Conservation (phyloP, 2,113 vertebrate genomes). For the Taurulus bubalis region DNA sequence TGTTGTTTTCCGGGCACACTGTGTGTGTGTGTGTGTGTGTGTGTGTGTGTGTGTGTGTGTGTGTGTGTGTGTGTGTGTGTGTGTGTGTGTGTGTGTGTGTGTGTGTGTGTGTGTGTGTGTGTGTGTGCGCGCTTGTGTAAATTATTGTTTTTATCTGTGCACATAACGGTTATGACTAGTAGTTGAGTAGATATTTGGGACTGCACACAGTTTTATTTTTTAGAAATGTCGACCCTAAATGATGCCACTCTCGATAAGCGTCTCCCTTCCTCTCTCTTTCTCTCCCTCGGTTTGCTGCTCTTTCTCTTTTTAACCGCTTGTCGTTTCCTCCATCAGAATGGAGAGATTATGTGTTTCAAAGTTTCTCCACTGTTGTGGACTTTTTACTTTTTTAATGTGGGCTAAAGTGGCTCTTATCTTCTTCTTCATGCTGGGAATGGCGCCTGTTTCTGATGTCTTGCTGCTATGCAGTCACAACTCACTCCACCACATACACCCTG, state of each 20-base stretch:
- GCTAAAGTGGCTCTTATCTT: conserved; percentile 41
- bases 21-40: conserved; percentile 32
- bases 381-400: conserved; percentile 22
- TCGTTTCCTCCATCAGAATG: conserved; percentile 14
- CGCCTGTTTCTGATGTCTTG: conserved; percentile 23
- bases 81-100: conserved; percentile 42
- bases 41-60: conserved; percentile 27
- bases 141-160: conserved; percentile 38
- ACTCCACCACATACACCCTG: conserved; percentile 8
- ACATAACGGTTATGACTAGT: conserved; percentile 39
- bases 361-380: conserved; percentile 40
- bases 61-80: conserved; percentile 30
- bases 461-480: conserved; percentile 11
- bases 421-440: conserved; percentile 24
- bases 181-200: conserved; percentile 57
- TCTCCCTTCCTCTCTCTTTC: conserved; percentile 5
- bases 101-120: no score
- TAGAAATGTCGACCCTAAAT: conserved; percentile 54
- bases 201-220: conserved; percentile 44
- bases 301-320: conserved; percentile 1
- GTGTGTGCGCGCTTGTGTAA: conserved; percentile 28
- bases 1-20: conserved; percentile 52
- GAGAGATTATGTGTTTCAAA: conserved; percentile 18
- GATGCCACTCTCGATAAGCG: conserved; percentile 48
- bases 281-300: conserved; percentile 19